Percentiles rank a stretch among this genome's conserved stretches.
phyloP scores from a whole-genome alignment of 2,113 vertebrate species.

The Hydrochoerus hydrochaeris region DNA sequence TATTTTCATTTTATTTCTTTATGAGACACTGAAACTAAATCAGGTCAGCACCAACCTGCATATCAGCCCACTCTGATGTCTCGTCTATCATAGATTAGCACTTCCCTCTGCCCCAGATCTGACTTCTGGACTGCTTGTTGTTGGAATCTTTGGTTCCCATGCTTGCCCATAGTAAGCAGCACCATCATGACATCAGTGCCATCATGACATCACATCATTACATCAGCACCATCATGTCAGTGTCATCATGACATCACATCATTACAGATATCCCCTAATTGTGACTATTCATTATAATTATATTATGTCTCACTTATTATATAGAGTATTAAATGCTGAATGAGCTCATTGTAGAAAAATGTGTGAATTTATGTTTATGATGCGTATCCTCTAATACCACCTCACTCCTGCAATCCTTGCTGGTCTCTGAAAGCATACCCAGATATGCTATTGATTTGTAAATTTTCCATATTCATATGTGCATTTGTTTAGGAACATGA shows the following conservation, averaged over 20 bases:
- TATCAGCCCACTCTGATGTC: not conserved
- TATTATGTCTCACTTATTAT: not conserved
- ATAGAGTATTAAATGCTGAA: not conserved
- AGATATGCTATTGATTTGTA: not conserved
- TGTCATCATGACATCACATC: not conserved
- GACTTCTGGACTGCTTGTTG: not conserved
- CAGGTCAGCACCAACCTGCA: not conserved
- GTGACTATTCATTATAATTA: not conserved
- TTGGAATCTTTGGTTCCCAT: not conserved
- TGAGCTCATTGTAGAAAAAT: not conserved
- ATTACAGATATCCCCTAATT: not conserved
- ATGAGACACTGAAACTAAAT: not conserved
- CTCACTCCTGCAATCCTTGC: not conserved
- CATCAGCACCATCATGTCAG: too few species aligned
- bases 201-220: not conserved
- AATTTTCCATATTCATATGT: not conserved
- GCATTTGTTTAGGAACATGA: not conserved
- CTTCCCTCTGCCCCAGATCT: not conserved
- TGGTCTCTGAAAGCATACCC: not conserved
- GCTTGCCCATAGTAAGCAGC: not conserved
- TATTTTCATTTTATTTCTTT: not conserved
- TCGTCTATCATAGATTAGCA: fast-evolving
- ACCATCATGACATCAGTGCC: too few species aligned
- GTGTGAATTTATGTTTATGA: not conserved
- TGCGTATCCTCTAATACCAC: not conserved